Conservation (phyloP, 2,797 vertebrate species). For the Carapus acus region DNA sequence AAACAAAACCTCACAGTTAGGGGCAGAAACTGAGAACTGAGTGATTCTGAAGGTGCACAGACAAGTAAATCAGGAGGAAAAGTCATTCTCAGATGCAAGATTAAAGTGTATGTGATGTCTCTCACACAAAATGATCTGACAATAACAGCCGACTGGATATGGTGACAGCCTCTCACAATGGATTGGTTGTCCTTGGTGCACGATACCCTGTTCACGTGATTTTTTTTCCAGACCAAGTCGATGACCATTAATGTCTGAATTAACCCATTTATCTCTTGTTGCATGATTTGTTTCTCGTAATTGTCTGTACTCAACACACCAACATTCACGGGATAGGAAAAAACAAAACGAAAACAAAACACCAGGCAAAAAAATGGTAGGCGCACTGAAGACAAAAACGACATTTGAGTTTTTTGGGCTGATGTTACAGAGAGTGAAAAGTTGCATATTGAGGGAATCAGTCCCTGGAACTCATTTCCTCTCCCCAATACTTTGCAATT, state of each 20-base stretch:
- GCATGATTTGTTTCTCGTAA: constrained; percentile 24
- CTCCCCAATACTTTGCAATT: constrained; percentile 26
- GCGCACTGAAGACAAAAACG: constrained; percentile 30
- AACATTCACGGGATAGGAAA: constrained; percentile 10
- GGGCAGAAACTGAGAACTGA: no score
- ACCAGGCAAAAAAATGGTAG: neutral
- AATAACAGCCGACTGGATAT: no score
- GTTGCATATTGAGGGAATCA: constrained; percentile 23
- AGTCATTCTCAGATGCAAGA: no score
- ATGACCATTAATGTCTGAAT: constrained; percentile 11
- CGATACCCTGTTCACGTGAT: no score
- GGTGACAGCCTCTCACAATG: no score
- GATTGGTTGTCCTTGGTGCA: no score
- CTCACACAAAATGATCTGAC: no score
- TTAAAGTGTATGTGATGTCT: no score
- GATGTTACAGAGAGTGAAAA: constrained; percentile 16
- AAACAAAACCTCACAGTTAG: no score
- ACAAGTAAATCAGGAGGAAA: no score
- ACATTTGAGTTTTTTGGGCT: constrained; percentile 12
- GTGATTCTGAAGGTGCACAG: no score
- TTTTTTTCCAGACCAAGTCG: no score
- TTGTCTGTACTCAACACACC: constrained; percentile 17
- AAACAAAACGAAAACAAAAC: neutral
- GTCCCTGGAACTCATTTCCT: constrained; percentile 29
- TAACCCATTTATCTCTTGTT: constrained; percentile 13